phyloP scores from a whole-genome alignment of 2,888 invertebrate genomes.

The Ernsta delagoae region DNA sequence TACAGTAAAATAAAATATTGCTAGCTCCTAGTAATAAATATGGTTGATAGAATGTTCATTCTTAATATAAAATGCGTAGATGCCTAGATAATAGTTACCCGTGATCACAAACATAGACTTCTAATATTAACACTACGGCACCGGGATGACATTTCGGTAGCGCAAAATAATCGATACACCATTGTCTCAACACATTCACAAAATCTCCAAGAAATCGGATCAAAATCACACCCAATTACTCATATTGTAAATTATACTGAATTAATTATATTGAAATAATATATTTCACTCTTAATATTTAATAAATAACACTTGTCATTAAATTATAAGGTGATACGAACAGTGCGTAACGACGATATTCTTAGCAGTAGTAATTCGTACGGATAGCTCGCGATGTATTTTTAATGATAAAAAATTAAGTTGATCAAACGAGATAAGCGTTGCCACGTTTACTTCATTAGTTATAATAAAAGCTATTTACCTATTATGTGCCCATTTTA shows the following conservation, averaged over 20 bases:
- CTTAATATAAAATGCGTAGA: constrained; percentile 83
- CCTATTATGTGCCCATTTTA: constrained; percentile 85
- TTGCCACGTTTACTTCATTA: constrained; percentile 38
- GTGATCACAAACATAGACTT: constrained; percentile 80
- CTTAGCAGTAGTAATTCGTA: constrained; percentile 74
- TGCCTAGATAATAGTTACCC: constrained; percentile 82
- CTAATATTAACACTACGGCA: constrained; percentile 84
- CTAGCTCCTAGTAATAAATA: background rate
- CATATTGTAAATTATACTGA: constrained; percentile 44
- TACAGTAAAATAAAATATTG: background rate
- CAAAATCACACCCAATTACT: constrained; percentile 48
- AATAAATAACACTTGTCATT: constrained; percentile 65
- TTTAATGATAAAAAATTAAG: constrained; percentile 54
- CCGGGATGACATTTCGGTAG: constrained; percentile 84
- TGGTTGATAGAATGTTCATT: constrained; percentile 56
- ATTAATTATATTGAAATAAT: constrained; percentile 27
- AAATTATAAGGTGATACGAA: constrained; percentile 68
- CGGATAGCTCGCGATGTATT: constrained; percentile 66
- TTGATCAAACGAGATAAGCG: constrained; percentile 36
- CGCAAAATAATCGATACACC: constrained; percentile 85
- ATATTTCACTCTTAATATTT: constrained; percentile 42
- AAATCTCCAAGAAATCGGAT: constrained; percentile 63
- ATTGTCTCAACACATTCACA: constrained; percentile 82
- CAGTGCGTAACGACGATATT: constrained; percentile 79
- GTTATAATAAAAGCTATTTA: constrained; percentile 66